Evolutionary conservation across 2,797 vertebrate species (phyloP), one percentile per base, ranked within the genome.

Genomic region (Enteromius afrohamiltoni): DNA sequence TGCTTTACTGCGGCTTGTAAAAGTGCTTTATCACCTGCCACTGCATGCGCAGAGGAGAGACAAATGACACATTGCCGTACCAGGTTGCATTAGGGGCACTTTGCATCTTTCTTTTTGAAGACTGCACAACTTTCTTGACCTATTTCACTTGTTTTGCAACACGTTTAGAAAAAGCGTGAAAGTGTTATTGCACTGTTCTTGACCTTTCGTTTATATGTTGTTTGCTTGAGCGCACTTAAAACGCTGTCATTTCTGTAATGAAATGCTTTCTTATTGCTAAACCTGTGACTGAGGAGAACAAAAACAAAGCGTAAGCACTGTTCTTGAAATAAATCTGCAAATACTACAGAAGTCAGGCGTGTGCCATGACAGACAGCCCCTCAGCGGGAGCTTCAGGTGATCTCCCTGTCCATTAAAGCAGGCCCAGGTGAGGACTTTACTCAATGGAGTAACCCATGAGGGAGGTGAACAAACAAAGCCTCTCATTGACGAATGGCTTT

Each of bases 1-100:
- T 65, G 88, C 85, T 93, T 94, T 93, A 93, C 89, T 84, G 78
- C 89, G 65, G 74, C 85, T 86, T 92, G 89, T 92, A 91, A 93
- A 92, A 91, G 80, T 88, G 86, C 75, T 92, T 93, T 91, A 92
- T 89, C 79, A 85, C 90, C 90, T 87, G 85, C 88, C 91, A 87
- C 81, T 83, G 86, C 74, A 84, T 85, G 80, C 68, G 81, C 77
- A 85, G 83, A 85, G 79, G 78, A 86, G 69, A 88, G 71, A 83
- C 86, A 76, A 86, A 88, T 55, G 83, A 83, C 83, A 89, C 73
- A 73, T 60, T 77, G 76, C 77, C 51, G 47, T 73, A 83, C 78
- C 78, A 82, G 49, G 80, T 79, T 83, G 82, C 79, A 85, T 84
- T 84, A 83, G 85, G 83, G 75, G 49, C 69, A 62, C 82, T 86